Conservation (phyloP, 2,888 invertebrate species). For the Harpalus rufipes region DNA sequence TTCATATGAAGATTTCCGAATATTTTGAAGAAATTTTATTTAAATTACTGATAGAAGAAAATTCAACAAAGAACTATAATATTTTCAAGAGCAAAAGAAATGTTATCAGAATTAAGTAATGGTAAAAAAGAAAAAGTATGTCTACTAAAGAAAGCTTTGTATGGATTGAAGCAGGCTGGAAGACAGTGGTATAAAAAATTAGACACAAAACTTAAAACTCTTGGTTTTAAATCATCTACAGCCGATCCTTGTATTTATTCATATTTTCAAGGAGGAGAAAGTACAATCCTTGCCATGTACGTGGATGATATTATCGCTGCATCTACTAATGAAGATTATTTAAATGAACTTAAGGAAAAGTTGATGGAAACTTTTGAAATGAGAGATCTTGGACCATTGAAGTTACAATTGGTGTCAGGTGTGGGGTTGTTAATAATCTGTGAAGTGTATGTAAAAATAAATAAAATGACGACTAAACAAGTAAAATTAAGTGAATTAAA, state of each 20-base stretch:
- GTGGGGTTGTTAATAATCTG: too few relatives aligned
- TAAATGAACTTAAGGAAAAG: not conserved
- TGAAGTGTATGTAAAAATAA: too few relatives aligned
- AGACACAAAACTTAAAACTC: constrained; percentile 30
- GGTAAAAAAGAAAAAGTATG: constrained; percentile 15
- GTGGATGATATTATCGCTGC: not conserved
- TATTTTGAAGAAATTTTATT: not conserved
- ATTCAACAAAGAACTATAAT: not conserved
- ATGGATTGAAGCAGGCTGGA: constrained; percentile 36
- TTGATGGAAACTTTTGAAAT: not conserved
- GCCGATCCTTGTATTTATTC: not conserved
- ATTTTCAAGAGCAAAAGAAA: constrained; percentile 16
- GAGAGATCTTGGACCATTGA: not conserved
- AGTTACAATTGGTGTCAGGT: too few relatives aligned
- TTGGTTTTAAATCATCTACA: not conserved
- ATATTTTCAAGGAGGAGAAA: not conserved
- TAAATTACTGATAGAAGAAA: not conserved
- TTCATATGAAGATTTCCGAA: not conserved
- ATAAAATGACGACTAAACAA: too few relatives aligned
- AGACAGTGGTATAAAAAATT: constrained; percentile 32
- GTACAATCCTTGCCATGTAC: not conserved
- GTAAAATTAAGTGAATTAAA: too few relatives aligned
- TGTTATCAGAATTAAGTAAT: constrained; percentile 61
- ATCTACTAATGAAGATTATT: not conserved
- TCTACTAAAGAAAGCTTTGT: constrained; percentile 41